These are phyloP conservation scores for Cyphomyrus discorhynchus DNA, from an alignment of 2,113 vertebrate genomes.

Conservation along the genomic window DNA sequence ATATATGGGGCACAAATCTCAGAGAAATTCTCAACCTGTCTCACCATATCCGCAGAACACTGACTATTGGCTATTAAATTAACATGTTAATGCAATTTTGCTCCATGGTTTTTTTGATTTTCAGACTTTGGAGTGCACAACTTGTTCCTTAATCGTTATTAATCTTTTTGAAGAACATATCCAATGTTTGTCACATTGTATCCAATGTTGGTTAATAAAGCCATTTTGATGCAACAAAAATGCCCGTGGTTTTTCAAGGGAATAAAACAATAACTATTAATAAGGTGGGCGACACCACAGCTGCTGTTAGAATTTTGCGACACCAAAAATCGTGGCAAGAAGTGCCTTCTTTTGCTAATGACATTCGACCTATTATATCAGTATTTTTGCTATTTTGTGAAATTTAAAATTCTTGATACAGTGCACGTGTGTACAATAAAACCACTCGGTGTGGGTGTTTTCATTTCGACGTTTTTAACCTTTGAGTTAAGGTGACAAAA, in stretches of 20 bases:
- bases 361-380: neutral
- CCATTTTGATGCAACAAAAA: neutral
- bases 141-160: neutral
- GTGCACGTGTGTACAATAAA: neutral
- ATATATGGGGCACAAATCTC: neutral
- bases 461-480: neutral
- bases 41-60: neutral
- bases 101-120: neutral
- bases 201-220: neutral
- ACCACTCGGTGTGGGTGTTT: neutral
- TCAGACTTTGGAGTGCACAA: neutral
- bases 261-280: neutral
- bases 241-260: neutral
- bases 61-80: neutral
- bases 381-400: neutral
- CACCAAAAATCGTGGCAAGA: neutral
- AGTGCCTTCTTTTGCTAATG: neutral
- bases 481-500: neutral
- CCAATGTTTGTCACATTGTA: neutral
- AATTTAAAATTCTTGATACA: neutral
- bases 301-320: neutral
- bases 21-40: neutral
- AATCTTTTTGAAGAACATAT: neutral
- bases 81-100: neutral
- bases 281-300: neutral